Percentiles rank a stretch among this genome's conserved stretches.
Conservation (phyloP, 2,797 vertebrate genomes). For the Acrossocheilus wenchowensis region DNA sequence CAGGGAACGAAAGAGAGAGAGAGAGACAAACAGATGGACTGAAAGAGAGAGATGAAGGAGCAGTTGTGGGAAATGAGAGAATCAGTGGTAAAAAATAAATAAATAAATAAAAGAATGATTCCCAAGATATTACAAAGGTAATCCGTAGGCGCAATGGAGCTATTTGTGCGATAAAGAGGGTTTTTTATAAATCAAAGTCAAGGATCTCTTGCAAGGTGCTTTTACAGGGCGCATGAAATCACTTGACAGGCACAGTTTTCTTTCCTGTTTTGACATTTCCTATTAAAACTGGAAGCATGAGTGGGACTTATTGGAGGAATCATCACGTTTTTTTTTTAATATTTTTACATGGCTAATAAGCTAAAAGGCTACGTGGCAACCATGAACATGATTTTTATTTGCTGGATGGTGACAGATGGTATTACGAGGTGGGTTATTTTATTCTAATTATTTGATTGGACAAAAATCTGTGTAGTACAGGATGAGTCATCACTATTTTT, state of each 20-base stretch:
- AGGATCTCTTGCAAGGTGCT: neutral
- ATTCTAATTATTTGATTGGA: neutral
- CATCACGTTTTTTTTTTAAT: neutral
- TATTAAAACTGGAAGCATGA: neutral
- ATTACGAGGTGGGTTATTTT: neutral
- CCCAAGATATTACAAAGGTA: conserved; percentile 45
- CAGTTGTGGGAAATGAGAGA: conserved; percentile 58
- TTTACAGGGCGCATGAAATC: neutral
- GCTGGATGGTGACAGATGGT: neutral
- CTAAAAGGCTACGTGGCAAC: neutral
- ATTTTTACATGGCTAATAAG: neutral
- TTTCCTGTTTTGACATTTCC: neutral
- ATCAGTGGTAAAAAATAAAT: neutral
- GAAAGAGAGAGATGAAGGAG: conserved; percentile 50
- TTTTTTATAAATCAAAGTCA: conserved; percentile 7
- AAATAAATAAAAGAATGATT: conserved; percentile 12
- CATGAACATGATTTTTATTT: neutral
- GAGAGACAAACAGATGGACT: conserved; percentile 23
- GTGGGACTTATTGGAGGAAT: neutral
- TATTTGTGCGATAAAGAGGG: conserved; percentile 8
- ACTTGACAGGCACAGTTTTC: neutral
- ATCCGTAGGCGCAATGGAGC: conserved; percentile 47
- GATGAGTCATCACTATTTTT: neutral
- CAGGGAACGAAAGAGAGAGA: conserved; percentile 19
- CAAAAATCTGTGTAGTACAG: neutral